A percentile compares a stretch with the other conserved stretches of the same genome.
Conservation (phyloP, 2,113 vertebrate species). For the Noctilio leporinus region DNA sequence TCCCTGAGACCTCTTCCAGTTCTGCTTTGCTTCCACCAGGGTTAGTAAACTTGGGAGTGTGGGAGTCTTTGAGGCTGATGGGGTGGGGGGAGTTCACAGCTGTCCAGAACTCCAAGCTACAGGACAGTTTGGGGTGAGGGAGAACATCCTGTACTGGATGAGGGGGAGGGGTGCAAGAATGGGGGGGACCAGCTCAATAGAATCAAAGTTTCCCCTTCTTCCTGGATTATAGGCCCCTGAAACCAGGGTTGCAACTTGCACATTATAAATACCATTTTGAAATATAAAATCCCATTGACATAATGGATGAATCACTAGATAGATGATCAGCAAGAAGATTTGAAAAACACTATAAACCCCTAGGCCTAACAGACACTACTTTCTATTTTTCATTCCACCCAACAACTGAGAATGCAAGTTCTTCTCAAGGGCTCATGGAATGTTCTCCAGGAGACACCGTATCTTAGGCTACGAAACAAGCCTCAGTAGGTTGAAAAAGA, state of each 20-base stretch:
- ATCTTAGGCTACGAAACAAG: neutral
- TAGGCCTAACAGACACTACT: neutral
- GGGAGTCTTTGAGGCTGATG: neutral
- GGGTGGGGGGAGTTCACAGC: neutral
- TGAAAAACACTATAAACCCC: neutral
- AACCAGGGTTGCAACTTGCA: neutral
- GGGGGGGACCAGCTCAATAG: neutral
- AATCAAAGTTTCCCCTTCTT: neutral
- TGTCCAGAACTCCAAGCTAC: neutral
- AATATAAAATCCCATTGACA: neutral
- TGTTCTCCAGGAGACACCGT: neutral
- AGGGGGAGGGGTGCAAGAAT: neutral
- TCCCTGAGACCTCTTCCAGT: neutral
- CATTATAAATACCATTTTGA: neutral
- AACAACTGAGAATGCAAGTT: neutral
- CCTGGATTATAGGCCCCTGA: neutral
- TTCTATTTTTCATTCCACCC: neutral
- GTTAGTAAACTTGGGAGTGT: neutral
- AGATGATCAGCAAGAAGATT: neutral
- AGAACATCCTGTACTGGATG: neutral
- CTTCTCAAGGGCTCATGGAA: neutral
- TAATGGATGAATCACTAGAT: neutral
- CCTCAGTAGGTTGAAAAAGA: neutral
- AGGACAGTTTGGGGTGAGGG: neutral
- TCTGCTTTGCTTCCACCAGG: neutral